Conservation (phyloP, 2,888 invertebrate genomes). For the Andrena flavipes region DNA sequence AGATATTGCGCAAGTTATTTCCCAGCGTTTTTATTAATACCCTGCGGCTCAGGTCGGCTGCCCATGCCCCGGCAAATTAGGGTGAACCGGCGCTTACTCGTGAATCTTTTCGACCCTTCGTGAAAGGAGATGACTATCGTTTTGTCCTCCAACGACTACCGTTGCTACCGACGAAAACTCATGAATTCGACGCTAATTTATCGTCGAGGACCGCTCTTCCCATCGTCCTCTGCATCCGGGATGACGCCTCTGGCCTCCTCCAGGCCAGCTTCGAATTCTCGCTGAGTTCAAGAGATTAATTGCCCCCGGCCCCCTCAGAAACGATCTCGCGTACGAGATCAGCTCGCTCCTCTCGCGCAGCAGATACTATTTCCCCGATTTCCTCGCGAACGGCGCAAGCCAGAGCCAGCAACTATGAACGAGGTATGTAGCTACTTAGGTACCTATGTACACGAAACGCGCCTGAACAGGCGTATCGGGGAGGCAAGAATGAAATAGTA, state of each 20-base stretch:
- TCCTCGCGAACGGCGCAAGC: not conserved
- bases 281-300: conserved; percentile 55
- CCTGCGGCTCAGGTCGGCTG: conserved; percentile 9
- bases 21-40: conserved; percentile 77
- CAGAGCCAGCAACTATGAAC: not conserved
- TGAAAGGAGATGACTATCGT: conserved; percentile 74
- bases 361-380: not conserved
- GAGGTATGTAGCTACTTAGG: too few relatives aligned
- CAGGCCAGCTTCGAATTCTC: conserved; percentile 52
- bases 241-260: conserved; percentile 51
- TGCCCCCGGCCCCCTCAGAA: conserved; percentile 16
- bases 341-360: not conserved
- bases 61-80: conserved; percentile 69
- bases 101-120: conserved; percentile 72
- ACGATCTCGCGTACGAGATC: conserved; percentile 38
- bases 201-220: conserved; percentile 50
- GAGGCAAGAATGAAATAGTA: not conserved
- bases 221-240: conserved; percentile 50
- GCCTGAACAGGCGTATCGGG: not conserved
- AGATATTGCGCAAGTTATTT: conserved; percentile 75
- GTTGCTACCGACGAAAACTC: conserved; percentile 74
- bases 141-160: conserved; percentile 72
- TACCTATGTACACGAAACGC: not conserved
- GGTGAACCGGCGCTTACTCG: conserved; percentile 67
- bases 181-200: conserved; percentile 73